Base-by-base conservation (phyloP, 2,888 invertebrate genomes). In the Argyra leucocephala region DNA sequence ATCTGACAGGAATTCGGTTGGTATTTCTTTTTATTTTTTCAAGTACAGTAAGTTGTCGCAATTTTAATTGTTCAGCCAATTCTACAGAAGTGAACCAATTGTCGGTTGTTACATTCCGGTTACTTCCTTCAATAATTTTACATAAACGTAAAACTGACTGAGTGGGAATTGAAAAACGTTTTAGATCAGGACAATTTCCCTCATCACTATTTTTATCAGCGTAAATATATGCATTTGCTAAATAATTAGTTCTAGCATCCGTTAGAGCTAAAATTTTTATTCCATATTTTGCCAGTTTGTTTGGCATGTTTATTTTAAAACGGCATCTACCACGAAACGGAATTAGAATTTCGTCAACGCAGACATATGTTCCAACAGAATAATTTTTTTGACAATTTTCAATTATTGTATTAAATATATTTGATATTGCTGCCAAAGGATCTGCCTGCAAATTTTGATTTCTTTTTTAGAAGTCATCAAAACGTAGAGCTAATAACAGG, bases 191-290 rank as follows among this genome's bases (percentile, higher is more conserved):
- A n/a, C n/a, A n/a, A n/a, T n/a, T n/a, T n/a, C n/a, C 31, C 10
- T 31, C 68, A 58, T 70, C 69, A 26, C 68, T 67, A 66, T 69
- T 65, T 67, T 69, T 69, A 24, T 69, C 68, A 65, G 59, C 64
- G 62, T 69, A 69, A 23, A 69, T 67, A 58, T 65, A 64, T 18
- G 65, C 64, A 59, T 65, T 65, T 18, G 62, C 48, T 37, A 64
- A 57, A 48, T 67, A 67, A 36, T 63, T 63, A 26, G 67, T 65
- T n/a, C 63, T 60, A 15, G 62, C 57, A 62, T 67, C 65, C 4
- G 15, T 15, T 12, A 48, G n/a, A 48, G 48, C 48, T n/a, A 48
- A 18, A 12, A 48, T 63, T 63, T 65, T 66, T 57, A 68, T 57
- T 1, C 68, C 68, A 66, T 66, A 66, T 57, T 57, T 66, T 57